Base-by-base conservation (phyloP, 2,113 vertebrate genomes). In the Scatophagus argus region DNA sequence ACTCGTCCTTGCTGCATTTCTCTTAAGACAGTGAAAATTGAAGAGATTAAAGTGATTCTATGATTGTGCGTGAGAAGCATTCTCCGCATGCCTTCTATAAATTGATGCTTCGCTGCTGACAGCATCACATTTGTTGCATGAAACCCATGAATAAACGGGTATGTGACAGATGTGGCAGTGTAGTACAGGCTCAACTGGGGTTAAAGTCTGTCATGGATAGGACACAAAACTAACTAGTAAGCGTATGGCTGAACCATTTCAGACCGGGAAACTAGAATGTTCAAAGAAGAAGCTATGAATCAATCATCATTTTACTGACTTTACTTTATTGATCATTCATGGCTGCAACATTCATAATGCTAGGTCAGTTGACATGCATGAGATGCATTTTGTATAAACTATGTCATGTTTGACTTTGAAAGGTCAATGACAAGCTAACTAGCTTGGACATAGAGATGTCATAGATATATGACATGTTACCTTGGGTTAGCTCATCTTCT, bases 41-140 rank as follows among this genome's bases (percentile, higher is more conserved):
- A 52, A 72, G 25, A 32, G 77, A 69, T 82, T 74, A 61, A 56
- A 47, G 52, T 4, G 7, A n/a, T 39, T 14, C 23, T 44, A 4
- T 27, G 47, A 82, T 34, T 34, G 60, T 1, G 58, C 47, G 8
- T 52, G 73, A 73, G 81, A 85, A 46, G 46, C 76, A 77, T 79
- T 80, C 69, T 32, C 74, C 3, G 39, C 82, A 77, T 81, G 17
- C 47, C 46, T 8, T 39, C 71, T n/a, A 51, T 13, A 61, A 68
- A 85, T 72, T 46, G 47, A 27, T n/a, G 59, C 74, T 60, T 41
- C 25, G 1, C 65, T 46, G 77, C 77, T 79, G 68, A 79, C 69
- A 21, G 46, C 31, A 14, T 63, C 76, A 43, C 87, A 84, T 88
- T 80, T 83, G 88, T 79, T 85, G 80, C 80, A 17, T 38, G 59